A percentile compares a stretch with the other conserved stretches of the same genome.
phyloP scores from a whole-genome alignment of 2,797 vertebrate species.

The Heliangelus exortis region DNA sequence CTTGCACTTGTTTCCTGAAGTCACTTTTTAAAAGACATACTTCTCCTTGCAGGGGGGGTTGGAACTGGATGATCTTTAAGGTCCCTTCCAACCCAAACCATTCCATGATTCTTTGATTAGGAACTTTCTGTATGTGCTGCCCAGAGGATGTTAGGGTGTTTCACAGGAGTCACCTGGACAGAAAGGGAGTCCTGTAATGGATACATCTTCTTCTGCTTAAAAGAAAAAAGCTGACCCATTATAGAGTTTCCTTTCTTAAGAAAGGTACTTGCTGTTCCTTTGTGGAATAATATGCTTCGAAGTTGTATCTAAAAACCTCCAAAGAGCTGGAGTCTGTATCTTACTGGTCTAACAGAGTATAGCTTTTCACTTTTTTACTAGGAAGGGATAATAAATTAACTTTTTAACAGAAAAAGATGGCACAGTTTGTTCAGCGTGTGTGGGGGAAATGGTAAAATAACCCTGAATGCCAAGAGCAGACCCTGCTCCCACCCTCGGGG shows the following conservation, averaged over 20 bases:
- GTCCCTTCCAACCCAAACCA: too few species aligned
- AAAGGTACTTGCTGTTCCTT: slow-evolving; percentile 33
- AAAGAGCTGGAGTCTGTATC: neutral
- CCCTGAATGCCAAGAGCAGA: too few species aligned
- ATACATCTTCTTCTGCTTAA: neutral
- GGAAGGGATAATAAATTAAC: neutral
- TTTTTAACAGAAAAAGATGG: neutral
- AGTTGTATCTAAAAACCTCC: neutral
- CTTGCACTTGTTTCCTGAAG: neutral
- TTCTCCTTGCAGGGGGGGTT: neutral
- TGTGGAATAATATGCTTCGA: neutral
- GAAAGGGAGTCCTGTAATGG: slow-evolving; percentile 22
- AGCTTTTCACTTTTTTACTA: neutral
- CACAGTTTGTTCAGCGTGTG: neutral
- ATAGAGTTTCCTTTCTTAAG: slow-evolving; percentile 34
- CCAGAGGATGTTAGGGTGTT: neutral
- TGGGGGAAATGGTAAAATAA: neutral
- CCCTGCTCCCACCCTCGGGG: neutral
- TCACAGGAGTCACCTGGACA: neutral
- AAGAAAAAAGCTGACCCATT: neutral
- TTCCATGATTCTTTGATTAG: neutral
- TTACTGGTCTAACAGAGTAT: neutral
- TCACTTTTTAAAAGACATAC: neutral
- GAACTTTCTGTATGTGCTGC: neutral
- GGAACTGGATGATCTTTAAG: too few species aligned